Evolutionary conservation across 1,140 invertebrate species (phyloP).

Genomic region (Acarapis woodi): DNA sequence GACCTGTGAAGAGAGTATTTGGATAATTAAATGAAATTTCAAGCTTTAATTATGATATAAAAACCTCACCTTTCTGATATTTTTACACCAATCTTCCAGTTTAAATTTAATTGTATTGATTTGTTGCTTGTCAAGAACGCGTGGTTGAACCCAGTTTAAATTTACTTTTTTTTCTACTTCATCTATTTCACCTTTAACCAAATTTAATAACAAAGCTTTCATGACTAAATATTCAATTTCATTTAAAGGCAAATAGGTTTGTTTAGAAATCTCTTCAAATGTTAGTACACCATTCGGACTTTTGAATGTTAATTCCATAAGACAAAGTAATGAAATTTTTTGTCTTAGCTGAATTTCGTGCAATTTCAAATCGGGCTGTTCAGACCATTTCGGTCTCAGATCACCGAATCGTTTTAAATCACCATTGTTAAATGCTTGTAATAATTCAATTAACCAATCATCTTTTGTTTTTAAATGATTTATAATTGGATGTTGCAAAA

Average conservation of each 20-base stretch:
- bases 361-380: conserved; percentile 52
- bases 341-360: conserved; percentile 53
- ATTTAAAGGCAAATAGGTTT: conserved; percentile 41
- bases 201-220: conserved; percentile 81
- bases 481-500: conserved; percentile 65
- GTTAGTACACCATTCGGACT: conserved; percentile 39
- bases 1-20: too few species aligned
- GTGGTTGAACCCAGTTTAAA: conserved; percentile 69
- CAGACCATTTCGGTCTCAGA: conserved; percentile 43
- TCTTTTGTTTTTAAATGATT: conserved; percentile 47
- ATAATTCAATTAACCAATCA: conserved; percentile 57
- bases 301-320: conserved; percentile 71
- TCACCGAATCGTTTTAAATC: conserved; percentile 57
- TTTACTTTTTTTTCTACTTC: conserved; percentile 52
- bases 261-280: conserved; percentile 63
- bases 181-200: conserved; percentile 81
- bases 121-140: conserved; percentile 44
- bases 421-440: conserved; percentile 74
- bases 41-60: too few species aligned
- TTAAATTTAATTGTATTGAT: conserved; percentile 33
- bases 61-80: conserved; percentile 47
- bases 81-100: conserved; percentile 46
- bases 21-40: too few species aligned
- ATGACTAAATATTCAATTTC: conserved; percentile 78
- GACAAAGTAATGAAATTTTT: conserved; percentile 74